phyloP scores from a whole-genome alignment of 2,113 vertebrate genomes.

The Octodon degus region DNA sequence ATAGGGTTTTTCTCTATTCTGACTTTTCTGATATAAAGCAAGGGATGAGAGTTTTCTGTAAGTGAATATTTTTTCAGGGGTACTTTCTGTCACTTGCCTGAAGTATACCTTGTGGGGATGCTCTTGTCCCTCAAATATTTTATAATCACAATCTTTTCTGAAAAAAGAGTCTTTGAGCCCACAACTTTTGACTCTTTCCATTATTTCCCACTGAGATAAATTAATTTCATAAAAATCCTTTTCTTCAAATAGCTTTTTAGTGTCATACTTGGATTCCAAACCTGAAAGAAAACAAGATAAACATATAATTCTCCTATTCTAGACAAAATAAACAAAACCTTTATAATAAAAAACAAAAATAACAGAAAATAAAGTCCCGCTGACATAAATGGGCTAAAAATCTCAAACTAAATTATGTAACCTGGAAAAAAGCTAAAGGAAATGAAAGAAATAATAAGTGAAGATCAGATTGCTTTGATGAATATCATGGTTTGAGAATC shows the following conservation, averaged over 20 bases:
- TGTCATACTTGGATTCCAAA: conserved; percentile 58
- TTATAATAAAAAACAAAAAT: background rate
- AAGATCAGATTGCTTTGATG: background rate
- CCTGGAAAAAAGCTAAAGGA: background rate
- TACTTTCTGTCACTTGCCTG: conserved; percentile 59
- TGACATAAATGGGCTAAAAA: background rate
- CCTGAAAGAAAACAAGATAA: conserved; percentile 72
- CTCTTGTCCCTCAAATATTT: conserved; percentile 57
- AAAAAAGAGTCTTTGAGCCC: conserved; percentile 55
- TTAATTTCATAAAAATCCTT: conserved; percentile 65
- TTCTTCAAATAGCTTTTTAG: conserved; percentile 67
- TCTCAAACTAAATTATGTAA: background rate
- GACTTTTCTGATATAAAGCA: conserved; percentile 61
- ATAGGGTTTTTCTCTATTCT: conserved; percentile 77
- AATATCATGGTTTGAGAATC: conserved; percentile 15
- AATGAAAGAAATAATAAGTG: background rate
- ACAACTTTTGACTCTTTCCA: conserved; percentile 63
- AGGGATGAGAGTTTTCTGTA: conserved; percentile 61
- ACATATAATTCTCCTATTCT: conserved; percentile 13
- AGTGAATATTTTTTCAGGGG: conserved; percentile 46
- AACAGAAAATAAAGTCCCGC: background rate
- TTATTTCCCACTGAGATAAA: conserved; percentile 71
- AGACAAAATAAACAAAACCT: conserved; percentile 37
- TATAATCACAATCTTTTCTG: conserved; percentile 53
- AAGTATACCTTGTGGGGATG: conserved; percentile 33